These are phyloP conservation scores for Campylorhamphus procurvoides DNA, from an alignment of 2,113 vertebrate genomes.

Conservation along the genomic window DNA sequence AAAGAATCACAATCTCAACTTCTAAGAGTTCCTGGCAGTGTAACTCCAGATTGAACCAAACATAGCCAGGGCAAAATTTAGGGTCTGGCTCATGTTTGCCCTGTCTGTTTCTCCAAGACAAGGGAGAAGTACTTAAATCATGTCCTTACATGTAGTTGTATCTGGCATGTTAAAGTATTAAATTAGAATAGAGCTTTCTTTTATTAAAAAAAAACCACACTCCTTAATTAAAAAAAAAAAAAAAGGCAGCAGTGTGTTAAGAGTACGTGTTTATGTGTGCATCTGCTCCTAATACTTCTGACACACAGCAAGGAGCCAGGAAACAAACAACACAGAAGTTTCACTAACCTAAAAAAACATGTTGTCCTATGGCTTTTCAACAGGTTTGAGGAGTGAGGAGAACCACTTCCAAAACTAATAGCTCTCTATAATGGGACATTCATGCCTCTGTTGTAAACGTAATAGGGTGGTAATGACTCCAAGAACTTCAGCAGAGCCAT, in stretches of 20 bases:
- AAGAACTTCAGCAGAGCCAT: neutral
- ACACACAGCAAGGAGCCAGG: neutral
- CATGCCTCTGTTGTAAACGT: rapidly evolving
- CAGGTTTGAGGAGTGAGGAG: neutral
- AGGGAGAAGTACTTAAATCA: neutral
- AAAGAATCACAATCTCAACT: neutral
- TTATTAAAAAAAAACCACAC: neutral
- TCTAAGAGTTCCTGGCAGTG: neutral
- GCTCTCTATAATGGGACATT: neutral
- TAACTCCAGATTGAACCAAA: neutral
- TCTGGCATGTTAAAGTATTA: neutral
- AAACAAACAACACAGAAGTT: neutral
- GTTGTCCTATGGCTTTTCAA: neutral
- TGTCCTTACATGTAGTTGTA: neutral
- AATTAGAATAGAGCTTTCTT: neutral
- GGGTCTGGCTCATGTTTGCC: neutral
- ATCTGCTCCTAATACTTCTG: neutral
- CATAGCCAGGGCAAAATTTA: neutral
- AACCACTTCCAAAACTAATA: neutral
- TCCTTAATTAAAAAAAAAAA: no score
- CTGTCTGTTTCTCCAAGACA: neutral
- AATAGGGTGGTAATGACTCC: neutral
- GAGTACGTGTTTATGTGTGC: neutral
- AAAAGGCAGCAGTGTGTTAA: no score
- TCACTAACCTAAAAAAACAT: neutral